Base-by-base conservation (phyloP, 2,797 vertebrate species). In the Cuculus canorus region DNA sequence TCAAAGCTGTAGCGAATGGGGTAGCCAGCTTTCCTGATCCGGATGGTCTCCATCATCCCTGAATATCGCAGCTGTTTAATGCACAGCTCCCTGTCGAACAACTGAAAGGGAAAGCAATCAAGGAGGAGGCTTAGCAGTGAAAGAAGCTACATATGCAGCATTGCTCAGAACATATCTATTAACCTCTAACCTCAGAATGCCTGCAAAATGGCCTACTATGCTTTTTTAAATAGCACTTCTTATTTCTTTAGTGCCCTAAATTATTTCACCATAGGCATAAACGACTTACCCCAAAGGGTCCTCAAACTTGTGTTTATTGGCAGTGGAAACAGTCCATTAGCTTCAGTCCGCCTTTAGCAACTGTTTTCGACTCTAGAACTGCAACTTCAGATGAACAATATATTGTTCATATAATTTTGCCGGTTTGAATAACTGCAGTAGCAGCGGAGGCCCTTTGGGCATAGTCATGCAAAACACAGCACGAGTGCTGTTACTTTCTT, bases 11-110 rank as follows among this genome's bases (percentile, higher is more conserved):
- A 99, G 61, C 99, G 99, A 22, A 99, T 96, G 2, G 99, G 99
- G 96, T 98, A 99, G 17, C 99, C 99, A 2, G 99, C 97, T 93
- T 99, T 99, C 70, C 99, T 98, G 97, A 99, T 99, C 69, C 88
- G 97, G 92, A 99, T 99, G 2, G 99, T 99, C 97, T 99, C 99
- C 98, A 99, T 98, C 99, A 99, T 99, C 37, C 99, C 99, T 0
- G 99, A 99, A 92, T 99, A 99, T 6, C 99, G 98, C 76, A 99
- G 98, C 96, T 99, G 99, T 56, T 97, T 98, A 48, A 99, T 94
- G 86, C 99, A 99, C 76, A 99, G 98, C 8, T 99, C 98, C 76
- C 99, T 98, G 97, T 99, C 98, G 32, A 99, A 99, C 82, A 99
- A 94, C 99, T 99, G 93, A 24, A 90, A 93, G 43, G 30, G 33